Evolutionary conservation across 2,888 invertebrate species (phyloP), one percentile per base, ranked within the genome.

Genomic region (Gastracanthus pulcherrimus): DNA sequence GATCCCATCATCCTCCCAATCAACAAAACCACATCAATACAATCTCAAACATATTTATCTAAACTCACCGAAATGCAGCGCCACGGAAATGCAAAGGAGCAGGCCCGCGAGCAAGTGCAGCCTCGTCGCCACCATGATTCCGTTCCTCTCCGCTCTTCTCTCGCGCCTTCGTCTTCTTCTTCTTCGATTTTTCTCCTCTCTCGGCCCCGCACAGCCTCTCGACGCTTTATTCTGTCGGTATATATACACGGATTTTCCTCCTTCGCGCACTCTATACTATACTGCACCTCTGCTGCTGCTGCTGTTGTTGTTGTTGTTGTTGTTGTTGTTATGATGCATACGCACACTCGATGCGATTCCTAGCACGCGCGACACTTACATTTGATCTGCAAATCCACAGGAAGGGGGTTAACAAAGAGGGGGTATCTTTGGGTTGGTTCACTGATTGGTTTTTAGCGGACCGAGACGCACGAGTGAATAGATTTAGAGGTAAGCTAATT

Each of bases 321-420:
- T 19, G 60, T n/a, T 64, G 78, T 34, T 36, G 83, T 85, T 84
- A 80, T 83, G 84, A 75, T 80, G 80, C 85, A 86, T 86, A 84
- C 84, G 86, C 84, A 84, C 84, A 80, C 82, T 70, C 82, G 85
- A 87, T 87, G 85, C 81, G n/a, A n/a, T n/a, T n/a, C n/a, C n/a
- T 55, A 38, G 77, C 86, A 86, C 88, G 84, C 87, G 86, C 87
- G 87, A 83, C 89, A 89, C 87, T 89, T 86, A 89, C 87, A 88
- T 88, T 86, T 84, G 88, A 89, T 88, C 88, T 89, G 86, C 58
- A 88, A 86, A 88, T 76, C 34, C 48, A 62, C 66, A 34, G 11
- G n/a, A 9, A 9, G 16, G 11, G 51, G 16, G 16, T 7, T 1
- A 3, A 19, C 7, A 13, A n/a, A 23, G 23, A 19, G 16, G 7